Evolutionary conservation across 2,797 vertebrate genomes (phyloP).

Genomic region (Acipenser oxyrinchus): DNA sequence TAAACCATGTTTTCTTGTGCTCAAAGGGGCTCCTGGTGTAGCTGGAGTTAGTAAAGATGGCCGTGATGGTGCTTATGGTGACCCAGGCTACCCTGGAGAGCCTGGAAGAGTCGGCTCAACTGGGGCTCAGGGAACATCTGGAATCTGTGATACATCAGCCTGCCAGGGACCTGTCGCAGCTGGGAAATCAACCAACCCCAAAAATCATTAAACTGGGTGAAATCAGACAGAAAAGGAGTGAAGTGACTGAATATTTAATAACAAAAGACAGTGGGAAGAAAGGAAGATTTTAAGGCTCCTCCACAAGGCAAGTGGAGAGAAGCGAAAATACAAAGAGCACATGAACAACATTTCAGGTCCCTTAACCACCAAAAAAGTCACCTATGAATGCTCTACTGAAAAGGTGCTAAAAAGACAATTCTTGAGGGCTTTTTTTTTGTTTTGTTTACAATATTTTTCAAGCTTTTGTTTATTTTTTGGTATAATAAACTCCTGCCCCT

Average conservation of each 20-base stretch:
- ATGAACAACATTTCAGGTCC: constrained; percentile 44
- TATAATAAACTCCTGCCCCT: constrained; percentile 28
- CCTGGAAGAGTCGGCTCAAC: constrained; percentile 71
- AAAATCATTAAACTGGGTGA: constrained; percentile 61
- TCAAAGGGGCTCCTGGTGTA: constrained; percentile 76
- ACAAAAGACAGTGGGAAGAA: constrained; percentile 37
- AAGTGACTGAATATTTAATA: constrained; percentile 44
- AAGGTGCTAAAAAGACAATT: constrained; percentile 40
- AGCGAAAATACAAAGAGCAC: constrained; percentile 38
- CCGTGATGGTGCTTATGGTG: constrained; percentile 79
- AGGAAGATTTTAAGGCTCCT: constrained; percentile 39
- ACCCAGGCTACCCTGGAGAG: constrained; percentile 85
- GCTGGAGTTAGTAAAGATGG: constrained; percentile 81
- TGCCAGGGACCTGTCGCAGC: constrained; percentile 82
- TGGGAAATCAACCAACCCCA: constrained; percentile 71
- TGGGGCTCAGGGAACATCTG: constrained; percentile 86
- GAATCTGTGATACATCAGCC: constrained; percentile 91
- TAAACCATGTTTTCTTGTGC: constrained; percentile 10
- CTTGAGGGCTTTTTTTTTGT: too few species aligned
- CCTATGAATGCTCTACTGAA: constrained; percentile 45
- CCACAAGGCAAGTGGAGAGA: constrained; percentile 42
- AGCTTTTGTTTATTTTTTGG: constrained; percentile 24
- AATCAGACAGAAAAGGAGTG: constrained; percentile 33
- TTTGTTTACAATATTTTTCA: constrained; percentile 46
- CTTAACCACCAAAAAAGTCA: constrained; percentile 46